Base-by-base conservation (phyloP, 2,888 invertebrate species). In the Cremastinae sp. region DNA sequence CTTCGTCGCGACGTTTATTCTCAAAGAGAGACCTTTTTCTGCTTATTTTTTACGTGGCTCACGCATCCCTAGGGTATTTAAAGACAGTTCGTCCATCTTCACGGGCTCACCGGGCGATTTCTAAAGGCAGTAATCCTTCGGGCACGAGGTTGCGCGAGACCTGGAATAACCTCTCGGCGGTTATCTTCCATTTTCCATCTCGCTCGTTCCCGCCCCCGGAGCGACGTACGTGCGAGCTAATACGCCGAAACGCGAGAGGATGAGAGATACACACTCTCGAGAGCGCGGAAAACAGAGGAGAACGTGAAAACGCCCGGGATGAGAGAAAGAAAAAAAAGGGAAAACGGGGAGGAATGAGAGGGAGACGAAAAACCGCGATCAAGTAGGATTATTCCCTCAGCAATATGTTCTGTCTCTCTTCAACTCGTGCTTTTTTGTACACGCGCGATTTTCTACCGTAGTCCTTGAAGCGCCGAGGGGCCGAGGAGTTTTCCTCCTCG, bases 1-100 rank as follows among this genome's bases (percentile, higher is more conserved):
- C n/a, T n/a, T 86, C 84, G 83, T 84, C 86, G 82, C 80, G 82
- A 85, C 87, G 86, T 87, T 86, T 87, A 82, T 81, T 75, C 82
- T 82, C 82, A 83, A 34, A 41, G 65, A 47, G 62, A 53, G 16
- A 7, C 36, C 51, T 61, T 62, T 54, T 62, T 58, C 9, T 49
- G 22, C 9, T 65, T 54, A 47, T 59, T 58, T 68, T 53, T 47
- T 20, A 16, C 28, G 45, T 16, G 83, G 84, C 84, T 82, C 81
- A 81, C 84, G 82, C 86, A 86, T 87, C 87, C 87, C 87, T 81
- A 81, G 87, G 88, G 88, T 88, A 88, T 88, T 88, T 88, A 88
- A 88, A 88, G 88, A 86, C 87, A 85, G 85, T 84, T 81, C 83
- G 82, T 85, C 84, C 83, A 83, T 83, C 83, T 84, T 83, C 82